A percentile compares a stretch with the other conserved stretches of the same genome.
Conservation (phyloP, 2,888 invertebrate species). For the Emmelina monodactyla region DNA sequence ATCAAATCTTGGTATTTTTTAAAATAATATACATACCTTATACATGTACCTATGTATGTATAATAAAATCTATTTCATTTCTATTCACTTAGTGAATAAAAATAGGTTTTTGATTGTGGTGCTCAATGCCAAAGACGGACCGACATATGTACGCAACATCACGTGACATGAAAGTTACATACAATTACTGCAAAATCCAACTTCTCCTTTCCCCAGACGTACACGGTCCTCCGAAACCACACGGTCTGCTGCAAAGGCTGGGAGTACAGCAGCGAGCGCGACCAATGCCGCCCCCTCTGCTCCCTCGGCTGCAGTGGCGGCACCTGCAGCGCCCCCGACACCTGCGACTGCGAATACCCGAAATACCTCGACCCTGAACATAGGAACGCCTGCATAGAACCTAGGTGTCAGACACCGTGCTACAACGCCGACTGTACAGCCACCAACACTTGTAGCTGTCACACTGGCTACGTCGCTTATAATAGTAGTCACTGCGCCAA, state of each 20-base stretch:
- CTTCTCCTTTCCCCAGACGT: constrained; percentile 34
- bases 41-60: too few species aligned
- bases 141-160: too few species aligned
- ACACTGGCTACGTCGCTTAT: constrained; percentile 22
- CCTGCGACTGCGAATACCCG: constrained; percentile 38
- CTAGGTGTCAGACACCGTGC: constrained; percentile 33
- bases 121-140: too few species aligned
- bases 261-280: constrained; percentile 30
- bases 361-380: constrained; percentile 27
- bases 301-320: constrained; percentile 54
- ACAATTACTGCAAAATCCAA: too few species aligned
- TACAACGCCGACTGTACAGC: constrained; percentile 32
- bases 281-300: constrained; percentile 54
- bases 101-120: too few species aligned
- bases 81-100: too few species aligned
- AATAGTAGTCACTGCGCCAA: constrained; percentile 35
- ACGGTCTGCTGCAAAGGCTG: constrained; percentile 49
- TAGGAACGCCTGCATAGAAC: constrained; percentile 33
- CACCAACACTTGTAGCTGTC: constrained; percentile 40
- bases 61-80: too few species aligned
- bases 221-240: constrained; percentile 25
- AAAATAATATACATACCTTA: too few species aligned
- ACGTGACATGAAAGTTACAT: too few species aligned
- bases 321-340: constrained; percentile 38
- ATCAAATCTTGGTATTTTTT: too few species aligned